phyloP scores from a whole-genome alignment of 2,113 vertebrate genomes.

The Mustela lutreola region DNA sequence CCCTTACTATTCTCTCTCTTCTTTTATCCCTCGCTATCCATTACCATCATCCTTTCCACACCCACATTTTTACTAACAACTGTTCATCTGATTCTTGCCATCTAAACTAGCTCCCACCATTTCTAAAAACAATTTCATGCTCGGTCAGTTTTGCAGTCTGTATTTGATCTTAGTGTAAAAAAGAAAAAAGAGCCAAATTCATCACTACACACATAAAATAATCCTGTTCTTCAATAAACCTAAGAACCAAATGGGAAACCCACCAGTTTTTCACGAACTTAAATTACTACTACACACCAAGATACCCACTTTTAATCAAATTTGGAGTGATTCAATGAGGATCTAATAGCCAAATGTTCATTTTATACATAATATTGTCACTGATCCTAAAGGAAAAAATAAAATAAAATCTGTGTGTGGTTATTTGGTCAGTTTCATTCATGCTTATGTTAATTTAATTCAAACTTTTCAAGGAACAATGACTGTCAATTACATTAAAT shows the following conservation, averaged over 20 bases:
- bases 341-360: constrained; percentile 21
- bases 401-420: constrained; percentile 31
- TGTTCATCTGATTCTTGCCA: constrained; percentile 62
- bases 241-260: constrained; percentile 59
- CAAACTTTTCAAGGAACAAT: constrained; percentile 75
- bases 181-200: constrained; percentile 74
- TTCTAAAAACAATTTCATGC: constrained; percentile 86
- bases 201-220: constrained; percentile 75
- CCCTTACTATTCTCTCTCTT: neutral
- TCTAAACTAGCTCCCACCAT: constrained; percentile 72
- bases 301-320: constrained; percentile 62
- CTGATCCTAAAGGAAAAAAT: constrained; percentile 56
- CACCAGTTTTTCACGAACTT: constrained; percentile 66
- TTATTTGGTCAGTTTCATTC: constrained; percentile 78
- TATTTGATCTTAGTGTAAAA: constrained; percentile 81
- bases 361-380: constrained; percentile 46
- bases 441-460: constrained; percentile 75
- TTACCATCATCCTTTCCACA: neutral
- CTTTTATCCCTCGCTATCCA: neutral
- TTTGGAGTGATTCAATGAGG: constrained; percentile 29
- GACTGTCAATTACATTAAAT: constrained; percentile 83
- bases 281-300: constrained; percentile 56
- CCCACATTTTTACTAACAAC: constrained; percentile 67
- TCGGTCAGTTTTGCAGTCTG: constrained; percentile 78
- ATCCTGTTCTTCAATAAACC: constrained; percentile 53